phyloP scores from a whole-genome alignment of 2,797 vertebrate species.

The Onychomys leucogaster region DNA sequence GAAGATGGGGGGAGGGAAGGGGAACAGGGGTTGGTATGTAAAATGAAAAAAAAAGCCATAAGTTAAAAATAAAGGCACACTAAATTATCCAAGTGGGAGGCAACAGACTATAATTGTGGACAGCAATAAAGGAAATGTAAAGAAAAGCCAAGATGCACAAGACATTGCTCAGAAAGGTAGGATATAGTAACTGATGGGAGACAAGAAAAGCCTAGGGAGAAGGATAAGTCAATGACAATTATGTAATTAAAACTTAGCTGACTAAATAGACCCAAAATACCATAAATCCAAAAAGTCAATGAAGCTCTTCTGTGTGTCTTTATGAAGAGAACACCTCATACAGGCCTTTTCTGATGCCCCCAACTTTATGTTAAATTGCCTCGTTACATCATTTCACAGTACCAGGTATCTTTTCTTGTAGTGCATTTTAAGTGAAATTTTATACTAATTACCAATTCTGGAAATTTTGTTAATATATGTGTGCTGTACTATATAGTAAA shows the following conservation, averaged over 20 bases:
- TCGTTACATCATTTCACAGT: neutral
- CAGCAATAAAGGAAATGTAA: neutral
- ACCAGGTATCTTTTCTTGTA: neutral
- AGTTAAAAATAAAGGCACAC: neutral
- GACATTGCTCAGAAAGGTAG: neutral
- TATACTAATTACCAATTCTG: neutral
- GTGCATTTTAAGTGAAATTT: neutral
- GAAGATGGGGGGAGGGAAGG: no score
- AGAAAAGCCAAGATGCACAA: neutral
- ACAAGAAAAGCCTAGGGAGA: neutral
- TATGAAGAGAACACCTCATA: constrained; percentile 8
- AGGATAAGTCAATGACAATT: neutral
- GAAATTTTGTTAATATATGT: neutral
- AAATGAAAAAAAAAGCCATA: no score
- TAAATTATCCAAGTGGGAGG: neutral
- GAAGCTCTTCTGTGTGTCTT: neutral
- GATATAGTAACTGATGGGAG: neutral
- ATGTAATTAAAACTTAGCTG: constrained; percentile 14
- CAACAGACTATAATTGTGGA: neutral
- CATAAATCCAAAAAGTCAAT: constrained; percentile 50
- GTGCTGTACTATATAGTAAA: neutral
- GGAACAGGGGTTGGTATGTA: no score
- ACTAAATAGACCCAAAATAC: neutral
- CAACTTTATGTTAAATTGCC: constrained; percentile 12
- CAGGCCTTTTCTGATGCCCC: neutral